Evolutionary conservation across 2,113 vertebrate genomes (phyloP), one percentile per base, ranked within the genome.

Genomic region (Sylvietta virens): DNA sequence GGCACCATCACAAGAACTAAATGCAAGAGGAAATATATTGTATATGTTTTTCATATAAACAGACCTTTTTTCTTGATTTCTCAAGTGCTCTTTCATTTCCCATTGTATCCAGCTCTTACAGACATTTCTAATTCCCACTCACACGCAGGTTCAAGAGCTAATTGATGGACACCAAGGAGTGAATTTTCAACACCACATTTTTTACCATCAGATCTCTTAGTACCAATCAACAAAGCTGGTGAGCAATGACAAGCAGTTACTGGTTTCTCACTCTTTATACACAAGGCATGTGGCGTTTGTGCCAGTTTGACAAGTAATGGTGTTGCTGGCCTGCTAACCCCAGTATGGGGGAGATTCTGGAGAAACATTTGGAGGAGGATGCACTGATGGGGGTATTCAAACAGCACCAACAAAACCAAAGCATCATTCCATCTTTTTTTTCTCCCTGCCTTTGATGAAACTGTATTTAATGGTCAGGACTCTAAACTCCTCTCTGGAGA

Each of bases 71-170:
- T 73, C 85, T 57, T 65, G 37, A 79, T 87, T 87, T 71, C 88
- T 92, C 74, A 65, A 89, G 92, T 56, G 56, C 23, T 86, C 64
- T 79, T 91, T 90, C 53, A 61, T 66, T 94, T 90, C 65, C 54
- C 26, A 40, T 28, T 53, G 35, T 57, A 61, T 35, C 17, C 44
- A 64, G 66, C 54, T 84, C 67, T 85, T 35, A 84, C 2, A 88
- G 60, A 86, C 18, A 12, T 76, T 74, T 44, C 31, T 65, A 81
- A 90, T 90, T 96, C 62, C 72, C 48, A 70, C 40, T 66, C 15
- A 61, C 44, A 48, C 0, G 0, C 20, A 54, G 28, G 37, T 86
- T 73, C 72, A 86, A 90, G 56, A 92, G 54, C 33, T 69, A 73
- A 93, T 95, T 84, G 76, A 67, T 2, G 11, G 70, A 69, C 70